Evolutionary conservation across 2,113 vertebrate species (phyloP).

Genomic region (Gorsachius goisagi): DNA sequence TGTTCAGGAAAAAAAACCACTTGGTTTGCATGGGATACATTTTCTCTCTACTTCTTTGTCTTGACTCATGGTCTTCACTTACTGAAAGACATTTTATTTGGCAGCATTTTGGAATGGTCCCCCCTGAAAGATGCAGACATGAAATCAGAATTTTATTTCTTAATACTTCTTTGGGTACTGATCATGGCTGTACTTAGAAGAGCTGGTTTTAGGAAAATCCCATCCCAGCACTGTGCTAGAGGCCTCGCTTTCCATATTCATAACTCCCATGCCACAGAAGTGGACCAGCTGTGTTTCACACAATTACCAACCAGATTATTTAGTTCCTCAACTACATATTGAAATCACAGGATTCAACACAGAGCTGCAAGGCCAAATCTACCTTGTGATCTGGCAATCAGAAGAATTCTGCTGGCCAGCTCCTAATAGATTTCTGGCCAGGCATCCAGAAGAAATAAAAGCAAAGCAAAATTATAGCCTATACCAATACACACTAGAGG

Average conservation of each 20-base stretch:
- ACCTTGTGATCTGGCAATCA: neutral
- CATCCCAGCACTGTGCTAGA: neutral
- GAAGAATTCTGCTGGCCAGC: neutral
- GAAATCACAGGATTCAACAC: neutral
- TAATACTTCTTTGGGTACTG: neutral
- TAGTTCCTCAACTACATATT: neutral
- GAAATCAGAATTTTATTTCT: constrained; percentile 26
- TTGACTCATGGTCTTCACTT: neutral
- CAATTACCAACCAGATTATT: neutral
- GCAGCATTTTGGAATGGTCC: neutral
- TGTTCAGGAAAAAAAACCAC: neutral
- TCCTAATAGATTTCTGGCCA: neutral
- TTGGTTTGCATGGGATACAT: neutral
- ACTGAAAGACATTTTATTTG: neutral
- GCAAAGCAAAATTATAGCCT: neutral
- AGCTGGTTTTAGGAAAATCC: neutral
- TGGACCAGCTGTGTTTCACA: neutral
- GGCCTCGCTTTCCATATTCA: neutral
- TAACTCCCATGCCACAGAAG: neutral
- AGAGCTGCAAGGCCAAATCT: neutral
- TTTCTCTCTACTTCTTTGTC: neutral
- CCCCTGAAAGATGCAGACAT: neutral
- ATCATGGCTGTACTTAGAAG: neutral
- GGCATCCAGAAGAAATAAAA: neutral
- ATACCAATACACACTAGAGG: neutral